These are phyloP conservation scores for Cenopis cana DNA, from an alignment of 2,888 invertebrate genomes.

Conservation along the genomic window DNA sequence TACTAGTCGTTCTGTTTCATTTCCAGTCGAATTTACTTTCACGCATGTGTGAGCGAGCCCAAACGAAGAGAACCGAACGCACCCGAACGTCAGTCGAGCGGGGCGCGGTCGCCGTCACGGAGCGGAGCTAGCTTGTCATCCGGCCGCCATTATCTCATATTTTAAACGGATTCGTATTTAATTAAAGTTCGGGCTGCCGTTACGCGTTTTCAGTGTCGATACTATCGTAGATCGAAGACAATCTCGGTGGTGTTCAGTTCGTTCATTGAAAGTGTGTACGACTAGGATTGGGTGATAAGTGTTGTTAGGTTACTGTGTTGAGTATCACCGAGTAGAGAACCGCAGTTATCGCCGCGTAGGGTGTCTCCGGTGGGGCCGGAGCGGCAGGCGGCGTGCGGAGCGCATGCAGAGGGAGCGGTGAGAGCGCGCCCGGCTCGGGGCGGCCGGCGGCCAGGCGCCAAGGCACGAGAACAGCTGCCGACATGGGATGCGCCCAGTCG, in stretches of 20 bases:
- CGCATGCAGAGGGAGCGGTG: conserved; percentile 86
- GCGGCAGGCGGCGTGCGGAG: conserved; percentile 77
- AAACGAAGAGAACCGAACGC: conserved; percentile 79
- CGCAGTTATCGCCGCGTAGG: conserved; percentile 73
- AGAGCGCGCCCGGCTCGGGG: conserved; percentile 85
- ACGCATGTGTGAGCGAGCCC: conserved; percentile 83
- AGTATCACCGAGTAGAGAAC: conserved; percentile 52
- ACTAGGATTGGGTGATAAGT: conserved; percentile 67
- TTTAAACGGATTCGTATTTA: conserved; percentile 83
- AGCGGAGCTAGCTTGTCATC: conserved; percentile 85
- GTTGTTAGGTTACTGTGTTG: conserved; percentile 79
- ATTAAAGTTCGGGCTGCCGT: conserved; percentile 75
- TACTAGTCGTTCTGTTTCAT: conserved; percentile 58
- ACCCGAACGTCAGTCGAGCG: conserved; percentile 85
- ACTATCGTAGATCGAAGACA: conserved; percentile 60
- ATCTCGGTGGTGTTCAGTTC: conserved; percentile 49
- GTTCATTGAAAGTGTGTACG: conserved; percentile 47
- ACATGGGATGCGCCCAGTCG: conserved; percentile 99
- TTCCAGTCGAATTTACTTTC: conserved; percentile 68
- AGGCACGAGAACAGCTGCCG: conserved; percentile 82
- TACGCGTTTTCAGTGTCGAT: conserved; percentile 70
- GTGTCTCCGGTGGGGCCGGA: conserved; percentile 78
- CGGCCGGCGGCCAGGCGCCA: conserved; percentile 82
- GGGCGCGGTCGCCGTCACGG: conserved; percentile 87
- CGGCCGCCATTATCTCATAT: conserved; percentile 87